phyloP scores from a whole-genome alignment of 2,797 vertebrate species.

The Gallinago nigripennis region DNA sequence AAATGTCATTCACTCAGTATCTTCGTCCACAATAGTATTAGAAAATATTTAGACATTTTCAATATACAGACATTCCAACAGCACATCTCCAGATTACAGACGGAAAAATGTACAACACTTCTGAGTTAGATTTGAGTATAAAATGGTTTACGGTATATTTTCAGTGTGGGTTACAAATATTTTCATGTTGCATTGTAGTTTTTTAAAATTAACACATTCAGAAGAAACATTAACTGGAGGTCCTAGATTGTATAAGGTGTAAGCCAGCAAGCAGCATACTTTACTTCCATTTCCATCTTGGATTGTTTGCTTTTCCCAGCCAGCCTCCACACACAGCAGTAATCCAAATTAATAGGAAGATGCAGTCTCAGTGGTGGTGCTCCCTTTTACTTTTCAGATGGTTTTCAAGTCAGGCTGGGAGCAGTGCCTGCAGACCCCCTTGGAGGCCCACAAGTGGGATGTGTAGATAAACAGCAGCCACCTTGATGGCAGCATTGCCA shows the following conservation, averaged over 20 bases:
- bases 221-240: neutral
- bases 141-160: neutral
- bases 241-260: neutral
- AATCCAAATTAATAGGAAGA: neutral
- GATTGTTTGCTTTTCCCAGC: neutral
- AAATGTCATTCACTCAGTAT: neutral
- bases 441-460: rapidly evolving
- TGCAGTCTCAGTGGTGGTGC: neutral
- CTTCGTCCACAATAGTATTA: neutral
- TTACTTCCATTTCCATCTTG: neutral
- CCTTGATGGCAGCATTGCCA: neutral
- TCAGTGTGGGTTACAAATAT: neutral
- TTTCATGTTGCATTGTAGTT: neutral
- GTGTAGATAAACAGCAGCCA: neutral
- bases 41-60: neutral
- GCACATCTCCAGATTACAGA: neutral
- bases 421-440: neutral
- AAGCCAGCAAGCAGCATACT: neutral
- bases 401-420: neutral
- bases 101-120: neutral
- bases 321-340: neutral
- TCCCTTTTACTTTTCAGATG: neutral
- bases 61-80: neutral
- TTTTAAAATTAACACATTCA: neutral
- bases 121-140: neutral